phyloP scores from a whole-genome alignment of 2,797 vertebrate genomes.

The Clarias laeviceps region DNA sequence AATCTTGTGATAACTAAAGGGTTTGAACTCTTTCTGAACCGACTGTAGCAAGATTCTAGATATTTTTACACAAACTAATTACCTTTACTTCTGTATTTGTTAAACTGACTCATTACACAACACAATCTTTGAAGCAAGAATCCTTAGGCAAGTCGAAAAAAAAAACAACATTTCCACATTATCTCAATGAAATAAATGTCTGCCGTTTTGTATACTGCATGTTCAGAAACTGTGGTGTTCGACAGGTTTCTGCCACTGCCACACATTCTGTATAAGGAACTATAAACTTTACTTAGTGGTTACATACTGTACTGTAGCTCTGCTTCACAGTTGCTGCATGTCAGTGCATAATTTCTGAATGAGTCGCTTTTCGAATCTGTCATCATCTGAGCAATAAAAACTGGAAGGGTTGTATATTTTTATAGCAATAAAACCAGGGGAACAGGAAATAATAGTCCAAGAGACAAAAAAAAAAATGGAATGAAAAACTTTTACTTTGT shows the following conservation, averaged over 20 bases:
- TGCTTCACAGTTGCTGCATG: neutral
- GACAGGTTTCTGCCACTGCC: neutral
- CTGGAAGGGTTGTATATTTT: neutral
- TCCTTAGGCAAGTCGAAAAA: neutral
- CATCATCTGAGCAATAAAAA: neutral
- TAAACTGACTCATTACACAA: neutral
- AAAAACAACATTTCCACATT: neutral
- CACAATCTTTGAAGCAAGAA: neutral
- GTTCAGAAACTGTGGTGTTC: neutral
- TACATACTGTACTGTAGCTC: no score
- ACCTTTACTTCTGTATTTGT: neutral
- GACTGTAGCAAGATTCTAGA: no score
- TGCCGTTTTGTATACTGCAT: neutral
- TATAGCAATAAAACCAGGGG: neutral
- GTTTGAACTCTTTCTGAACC: neutral
- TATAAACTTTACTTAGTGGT: neutral
- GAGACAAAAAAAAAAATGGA: neutral
- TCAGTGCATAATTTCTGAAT: neutral
- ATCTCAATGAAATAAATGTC: neutral
- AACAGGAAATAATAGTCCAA: slow-evolving; percentile 1
- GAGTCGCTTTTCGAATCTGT: neutral
- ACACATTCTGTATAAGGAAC: no score
- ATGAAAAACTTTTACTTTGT: neutral
- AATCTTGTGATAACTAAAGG: neutral
- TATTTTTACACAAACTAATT: neutral